Base-by-base conservation (phyloP, 2,113 vertebrate genomes). In the Puntigrus tetrazona region DNA sequence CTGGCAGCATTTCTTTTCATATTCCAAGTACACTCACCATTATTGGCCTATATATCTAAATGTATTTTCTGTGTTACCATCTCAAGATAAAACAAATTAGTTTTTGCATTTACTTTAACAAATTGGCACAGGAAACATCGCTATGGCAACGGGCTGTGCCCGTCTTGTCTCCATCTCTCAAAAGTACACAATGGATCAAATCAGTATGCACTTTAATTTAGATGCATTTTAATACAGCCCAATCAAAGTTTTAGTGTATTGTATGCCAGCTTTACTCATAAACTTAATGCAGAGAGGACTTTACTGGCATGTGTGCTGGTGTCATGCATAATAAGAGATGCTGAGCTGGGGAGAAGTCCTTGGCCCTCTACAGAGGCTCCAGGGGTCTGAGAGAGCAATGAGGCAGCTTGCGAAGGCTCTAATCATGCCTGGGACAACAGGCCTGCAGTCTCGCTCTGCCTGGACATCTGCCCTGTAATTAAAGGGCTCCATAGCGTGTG, bases 381-480 rank as follows among this genome's bases (percentile, higher is more conserved):
- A 59, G 73, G 61, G 29, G 29, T 69, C 27, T 38, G 59, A 45
- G 18, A 34, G 67, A 38, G 36, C 55, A 84, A 14, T 57, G 59
- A 67, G 47, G 70, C 85, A 79, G 50, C 14, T n/a, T 47, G 55
- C 83, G 36, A 59, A 81, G 63, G 73, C 85, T 91, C 45, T 91
- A 91, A 93, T 93, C 87, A 89, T 83, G 85, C 59, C 59, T 86
- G 84, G 63, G 84, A 86, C 65, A 63, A 70, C 73, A 34, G 61
- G 86, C 84, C 50, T 87, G 86, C 81, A 82, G 88, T 87, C 45
- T 20, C 61, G 76, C 88, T 87, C 67, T 72, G 10, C 82, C 88
- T 87, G 38, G 90, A 85, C 87, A 87, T 87, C 52, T 4, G 74
- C 63, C 85, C 87, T 36, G 11, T 91, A 90, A 94, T 93, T 93